phyloP scores from a whole-genome alignment of 1,140 invertebrate species.

The Druon quercuslanigerum region DNA sequence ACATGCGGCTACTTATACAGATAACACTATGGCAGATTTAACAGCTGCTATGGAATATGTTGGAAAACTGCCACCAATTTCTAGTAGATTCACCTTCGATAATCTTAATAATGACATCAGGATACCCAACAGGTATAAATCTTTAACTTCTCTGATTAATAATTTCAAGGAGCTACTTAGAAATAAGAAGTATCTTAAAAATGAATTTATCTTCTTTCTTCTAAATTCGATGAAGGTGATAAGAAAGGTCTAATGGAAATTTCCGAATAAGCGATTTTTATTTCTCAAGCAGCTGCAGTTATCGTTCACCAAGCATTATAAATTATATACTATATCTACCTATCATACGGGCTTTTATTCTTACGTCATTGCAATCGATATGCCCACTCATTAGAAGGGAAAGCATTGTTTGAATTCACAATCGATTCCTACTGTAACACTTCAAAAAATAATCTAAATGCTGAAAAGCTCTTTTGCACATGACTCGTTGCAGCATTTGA shows the following conservation, averaged over 20 bases:
- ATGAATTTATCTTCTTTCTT: background rate
- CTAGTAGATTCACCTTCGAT: conserved; percentile 59
- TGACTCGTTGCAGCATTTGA: too few species aligned
- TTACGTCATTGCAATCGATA: conserved; percentile 6
- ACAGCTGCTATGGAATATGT: conserved; percentile 58
- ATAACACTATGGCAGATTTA: conserved; percentile 70
- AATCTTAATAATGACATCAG: conserved; percentile 58
- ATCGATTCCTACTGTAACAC: background rate
- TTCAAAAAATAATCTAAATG: background rate
- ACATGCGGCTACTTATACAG: conserved; percentile 83
- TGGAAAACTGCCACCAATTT: conserved; percentile 63
- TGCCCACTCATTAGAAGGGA: background rate
- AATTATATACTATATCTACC: background rate
- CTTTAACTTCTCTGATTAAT: background rate
- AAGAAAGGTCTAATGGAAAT: too few species aligned
- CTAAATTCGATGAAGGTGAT: too few species aligned
- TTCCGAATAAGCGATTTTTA: background rate
- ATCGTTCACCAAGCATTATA: background rate
- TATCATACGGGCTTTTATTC: background rate
- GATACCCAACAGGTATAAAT: conserved; percentile 61
- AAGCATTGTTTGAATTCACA: background rate
- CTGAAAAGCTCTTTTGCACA: too few species aligned
- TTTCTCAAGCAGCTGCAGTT: background rate
- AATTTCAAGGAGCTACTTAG: background rate
- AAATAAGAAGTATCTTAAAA: too few species aligned